phyloP scores from a whole-genome alignment of 2,113 vertebrate genomes.

The Salvator merianae region DNA sequence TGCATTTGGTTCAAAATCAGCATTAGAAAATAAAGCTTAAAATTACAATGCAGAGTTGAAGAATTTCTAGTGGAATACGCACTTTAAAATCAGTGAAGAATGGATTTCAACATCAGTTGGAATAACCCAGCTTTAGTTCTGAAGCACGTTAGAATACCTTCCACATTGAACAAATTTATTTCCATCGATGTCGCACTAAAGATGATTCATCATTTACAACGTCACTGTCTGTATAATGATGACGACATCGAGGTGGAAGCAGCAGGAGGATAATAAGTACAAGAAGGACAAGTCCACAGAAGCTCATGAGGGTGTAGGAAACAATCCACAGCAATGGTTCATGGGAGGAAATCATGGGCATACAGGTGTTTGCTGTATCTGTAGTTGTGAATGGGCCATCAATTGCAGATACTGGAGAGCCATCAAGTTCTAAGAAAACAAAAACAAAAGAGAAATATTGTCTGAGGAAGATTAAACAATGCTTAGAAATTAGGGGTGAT shows the following conservation, averaged over 20 bases:
- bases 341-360: conserved; percentile 60
- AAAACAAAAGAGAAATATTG: neutral
- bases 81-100: neutral
- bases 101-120: conserved; percentile 32
- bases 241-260: conserved; percentile 73
- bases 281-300: conserved; percentile 86
- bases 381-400: conserved; percentile 88
- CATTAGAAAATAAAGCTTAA: conserved; percentile 69
- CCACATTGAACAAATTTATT: conserved; percentile 61
- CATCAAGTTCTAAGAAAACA: conserved; percentile 75
- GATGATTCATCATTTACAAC: conserved; percentile 93
- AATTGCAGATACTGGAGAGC: conserved; percentile 83
- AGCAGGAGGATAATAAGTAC: conserved; percentile 82
- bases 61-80: conserved; percentile 33
- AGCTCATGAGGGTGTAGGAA: conserved; percentile 88
- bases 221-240: conserved; percentile 63
- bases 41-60: conserved; percentile 55
- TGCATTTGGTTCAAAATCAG: conserved; percentile 64
- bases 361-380: conserved; percentile 84
- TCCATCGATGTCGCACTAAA: conserved; percentile 92
- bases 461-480: conserved; percentile 11
- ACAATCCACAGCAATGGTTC: conserved; percentile 89
- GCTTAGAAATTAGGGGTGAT: neutral
- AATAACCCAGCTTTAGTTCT: neutral
- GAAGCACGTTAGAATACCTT: neutral